Conservation (phyloP, 37 sponge, comb jelly and placozoan genomes). For the Theonella swinhoei region DNA sequence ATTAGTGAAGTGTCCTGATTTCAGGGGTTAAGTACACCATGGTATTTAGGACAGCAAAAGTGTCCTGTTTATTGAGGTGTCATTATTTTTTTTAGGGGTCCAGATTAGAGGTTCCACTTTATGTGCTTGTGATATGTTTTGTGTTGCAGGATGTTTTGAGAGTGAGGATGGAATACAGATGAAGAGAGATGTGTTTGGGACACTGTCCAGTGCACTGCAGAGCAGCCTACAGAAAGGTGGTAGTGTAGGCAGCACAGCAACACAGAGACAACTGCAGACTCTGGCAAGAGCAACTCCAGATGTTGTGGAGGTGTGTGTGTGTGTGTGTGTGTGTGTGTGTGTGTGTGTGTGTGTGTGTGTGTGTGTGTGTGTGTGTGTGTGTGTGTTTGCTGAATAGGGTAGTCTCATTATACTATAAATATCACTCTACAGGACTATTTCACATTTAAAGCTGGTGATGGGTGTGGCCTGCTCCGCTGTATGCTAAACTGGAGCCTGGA, state of each 20-base stretch:
- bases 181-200: not conserved
- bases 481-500: slow-evolving; percentile 33
- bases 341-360: too few relatives aligned
- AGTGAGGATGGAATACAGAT: not conserved
- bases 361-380: too few relatives aligned
- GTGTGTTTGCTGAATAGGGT: too few relatives aligned
- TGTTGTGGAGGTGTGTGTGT: not conserved
- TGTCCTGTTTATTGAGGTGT: too few relatives aligned
- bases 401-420: too few relatives aligned
- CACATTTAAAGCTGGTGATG: not conserved
- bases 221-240: not conserved
- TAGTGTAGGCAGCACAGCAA: not conserved
- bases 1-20: too few relatives aligned
- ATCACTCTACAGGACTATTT: not conserved
- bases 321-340: not conserved
- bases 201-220: not conserved
- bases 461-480: not conserved
- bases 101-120: not conserved
- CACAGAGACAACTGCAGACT: not conserved
- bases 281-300: not conserved
- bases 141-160: not conserved
- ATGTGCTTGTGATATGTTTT: too few relatives aligned
- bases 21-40: too few relatives aligned
- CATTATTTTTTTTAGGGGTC: not conserved
- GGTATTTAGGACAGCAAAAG: too few relatives aligned